Base-by-base conservation (phyloP, 2,113 vertebrate genomes). In the Dipodomys stephensi region DNA sequence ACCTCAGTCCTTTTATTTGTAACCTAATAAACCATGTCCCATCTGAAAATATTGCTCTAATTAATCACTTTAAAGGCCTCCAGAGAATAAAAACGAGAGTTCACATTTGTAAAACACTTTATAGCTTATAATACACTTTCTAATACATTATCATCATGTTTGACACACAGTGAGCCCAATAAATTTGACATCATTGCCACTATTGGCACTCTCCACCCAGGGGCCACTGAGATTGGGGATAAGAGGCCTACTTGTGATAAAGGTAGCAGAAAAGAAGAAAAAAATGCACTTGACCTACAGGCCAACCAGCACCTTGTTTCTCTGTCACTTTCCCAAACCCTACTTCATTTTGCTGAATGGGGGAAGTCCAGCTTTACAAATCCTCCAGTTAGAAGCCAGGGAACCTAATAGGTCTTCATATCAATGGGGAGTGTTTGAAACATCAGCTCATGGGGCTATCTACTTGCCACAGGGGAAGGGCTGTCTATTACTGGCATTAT, bases 11-110 rank as follows among this genome's bases (percentile, higher is more conserved):
- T 94, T 94, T 93, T 74, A 94, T 94, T 92, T 95, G 84, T 88
- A 97, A 95, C 92, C 88, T 93, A 94, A 94, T 89, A 96, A 94
- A 89, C 93, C 82, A 93, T 71, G 72, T 92, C 94, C 83, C 39
- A 74, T 88, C 76, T n/a, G 80, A 94, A 92, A 93, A 93, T 94
- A 94, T 35, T 88, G 80, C 90, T 2, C 23, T 94, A 93, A 96
- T 92, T 83, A 92, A 93, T 95, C 94, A 96, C 35, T 85, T 82
- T 88, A 95, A 96, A 23, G 69, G 12, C 28, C 87, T 68, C 46
- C 57, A 79, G 93, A 95, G 90, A 94, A 82, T 77, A 94, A 94
- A 94, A 94, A 16, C 65, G 94, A 83, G 78, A 67, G 77, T 73
- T 76, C 85, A 49, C 84, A 77, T 92, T 77, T 93, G 94, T 90